Evolutionary conservation across 2,113 vertebrate species (phyloP).

Genomic region (Rattus rattus): DNA sequence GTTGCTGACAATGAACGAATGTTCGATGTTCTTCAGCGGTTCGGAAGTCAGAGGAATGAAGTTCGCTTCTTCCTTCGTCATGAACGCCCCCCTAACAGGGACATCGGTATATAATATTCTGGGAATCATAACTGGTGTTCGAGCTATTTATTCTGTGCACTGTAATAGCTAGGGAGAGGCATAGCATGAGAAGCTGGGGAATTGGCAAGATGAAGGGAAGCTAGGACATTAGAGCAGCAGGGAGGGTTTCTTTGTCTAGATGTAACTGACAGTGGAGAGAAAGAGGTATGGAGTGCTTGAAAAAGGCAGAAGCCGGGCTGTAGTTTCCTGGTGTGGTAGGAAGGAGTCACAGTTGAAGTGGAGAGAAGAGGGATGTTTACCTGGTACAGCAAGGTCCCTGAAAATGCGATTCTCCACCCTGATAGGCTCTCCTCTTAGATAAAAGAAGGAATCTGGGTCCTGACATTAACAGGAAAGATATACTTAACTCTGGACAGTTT

Average conservation of each 20-base stretch:
- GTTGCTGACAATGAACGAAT: constrained; percentile 93
- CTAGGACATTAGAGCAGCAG: background rate
- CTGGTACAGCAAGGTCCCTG: too few species aligned
- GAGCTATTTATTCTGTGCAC: background rate
- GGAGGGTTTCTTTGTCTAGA: background rate
- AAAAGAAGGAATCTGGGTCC: background rate
- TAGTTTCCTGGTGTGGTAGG: background rate
- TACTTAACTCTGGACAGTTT: too few species aligned
- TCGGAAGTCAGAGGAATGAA: constrained; percentile 92
- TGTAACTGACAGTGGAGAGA: background rate
- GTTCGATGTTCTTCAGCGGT: constrained; percentile 94
- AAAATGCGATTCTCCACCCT: background rate
- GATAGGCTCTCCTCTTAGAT: background rate
- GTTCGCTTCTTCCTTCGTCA: constrained; percentile 97
- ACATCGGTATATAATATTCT: constrained; percentile 86
- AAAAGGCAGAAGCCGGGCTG: background rate
- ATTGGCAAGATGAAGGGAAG: background rate
- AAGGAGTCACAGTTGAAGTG: background rate
- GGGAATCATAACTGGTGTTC: rapidly evolving
- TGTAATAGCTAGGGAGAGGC: background rate
- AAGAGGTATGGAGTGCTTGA: background rate
- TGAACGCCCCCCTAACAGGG: constrained; percentile 88
- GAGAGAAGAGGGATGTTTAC: background rate
- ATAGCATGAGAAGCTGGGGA: rapidly evolving
- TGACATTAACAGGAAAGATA: background rate